These are phyloP conservation scores for Atta colombica DNA, from an alignment of 1,140 invertebrate species.

Conservation along the genomic window DNA sequence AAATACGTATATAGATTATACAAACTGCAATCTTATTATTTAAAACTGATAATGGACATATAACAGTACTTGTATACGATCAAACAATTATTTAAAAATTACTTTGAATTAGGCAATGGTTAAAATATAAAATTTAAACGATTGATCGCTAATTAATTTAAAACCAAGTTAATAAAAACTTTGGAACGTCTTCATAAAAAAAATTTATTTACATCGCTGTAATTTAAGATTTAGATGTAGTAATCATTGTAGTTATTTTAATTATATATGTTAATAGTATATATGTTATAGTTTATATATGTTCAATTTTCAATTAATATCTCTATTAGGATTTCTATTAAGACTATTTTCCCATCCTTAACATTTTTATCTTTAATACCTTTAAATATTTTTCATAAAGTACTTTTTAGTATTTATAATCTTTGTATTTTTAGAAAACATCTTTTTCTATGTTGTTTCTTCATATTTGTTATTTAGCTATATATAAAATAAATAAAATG, in stretches of 20 bases:
- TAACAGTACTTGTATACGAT: neutral
- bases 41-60: neutral
- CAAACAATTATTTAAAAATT: neutral
- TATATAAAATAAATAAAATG: neutral
- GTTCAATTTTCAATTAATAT: conserved; percentile 6
- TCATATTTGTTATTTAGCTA: neutral
- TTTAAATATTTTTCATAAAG: neutral
- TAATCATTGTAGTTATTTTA: neutral
- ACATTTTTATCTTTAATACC: neutral
- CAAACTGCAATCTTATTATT: conserved; percentile 28
- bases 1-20: neutral
- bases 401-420: neutral
- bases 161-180: neutral
- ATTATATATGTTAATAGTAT: neutral
- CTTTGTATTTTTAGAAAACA: neutral
- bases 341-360: neutral
- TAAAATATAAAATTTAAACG: conserved; percentile 12
- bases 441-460: neutral
- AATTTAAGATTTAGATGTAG: neutral
- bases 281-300: neutral
- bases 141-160: neutral
- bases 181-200: neutral
- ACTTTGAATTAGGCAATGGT: neutral
- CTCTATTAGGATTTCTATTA: neutral
- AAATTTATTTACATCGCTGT: neutral